Evolutionary conservation across 1,140 invertebrate species (phyloP), one percentile per base, ranked within the genome.

Genomic region (Drosophila pruinosa): DNA sequence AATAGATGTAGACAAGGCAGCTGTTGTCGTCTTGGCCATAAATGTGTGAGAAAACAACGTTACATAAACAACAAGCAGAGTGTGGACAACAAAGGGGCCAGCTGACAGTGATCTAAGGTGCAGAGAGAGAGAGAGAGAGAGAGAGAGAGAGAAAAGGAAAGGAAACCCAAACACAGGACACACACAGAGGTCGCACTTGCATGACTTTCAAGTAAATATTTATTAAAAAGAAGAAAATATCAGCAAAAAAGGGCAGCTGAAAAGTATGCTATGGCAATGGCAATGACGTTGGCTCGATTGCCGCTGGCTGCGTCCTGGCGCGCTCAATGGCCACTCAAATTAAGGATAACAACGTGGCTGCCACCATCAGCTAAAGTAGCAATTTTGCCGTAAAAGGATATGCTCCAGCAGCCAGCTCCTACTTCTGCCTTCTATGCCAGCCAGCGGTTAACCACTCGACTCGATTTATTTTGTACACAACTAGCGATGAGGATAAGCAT

Each of bases 391-490:
- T 63, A 64, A 81, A 81, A 80, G 73, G 77, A 76, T 82, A 71
- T 71, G 59, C 39, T 45, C n/a, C n/a, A n/a, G 28, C 22, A 8
- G 7, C 62, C 50, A 24, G 19, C 39, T 50, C 19, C 22, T 28
- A 21, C 17, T 31, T 19, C n/a, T 31, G 14, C n/a, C 21, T 26
- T n/a, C 17, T 12, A 6, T 7, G 26, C 19, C 10, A 7, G 2
- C 17, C 68, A 86, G 80, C 73, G 80, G 80, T 86, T 85, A 77
- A 80, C 77, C 81, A 81, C 81, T 86, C 81, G 74, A 86, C 64
- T 88, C 81, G 74, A 86, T 86, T 86, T 86, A 81, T 86, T 86
- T 86, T 86, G 81, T 88, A 86, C 78, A 86, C 81, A 86, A 86
- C 79, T 86, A 72, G 63, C 65, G 72, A 22, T 17, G 39, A 36